Base-by-base conservation (phyloP, 1,140 invertebrate species). In the Tetraneura akinire region DNA sequence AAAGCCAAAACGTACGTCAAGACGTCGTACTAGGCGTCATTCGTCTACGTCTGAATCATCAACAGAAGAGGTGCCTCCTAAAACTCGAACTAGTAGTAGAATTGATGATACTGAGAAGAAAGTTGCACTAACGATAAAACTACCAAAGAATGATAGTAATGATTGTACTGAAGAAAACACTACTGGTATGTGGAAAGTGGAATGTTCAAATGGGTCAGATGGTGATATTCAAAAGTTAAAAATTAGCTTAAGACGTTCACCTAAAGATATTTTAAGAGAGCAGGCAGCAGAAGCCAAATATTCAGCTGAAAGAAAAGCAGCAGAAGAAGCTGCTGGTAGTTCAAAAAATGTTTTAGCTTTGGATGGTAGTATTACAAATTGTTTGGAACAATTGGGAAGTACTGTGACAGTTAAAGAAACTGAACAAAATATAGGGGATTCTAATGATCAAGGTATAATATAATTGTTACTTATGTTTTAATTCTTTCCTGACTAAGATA, bases 191-290 rank as follows among this genome's bases (percentile, higher is more conserved):
- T 88, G 88, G 88, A 87, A 88, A 84, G 87, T 88, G n/a, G 86
- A 88, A 64, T 85, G 86, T 83, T 86, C 87, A 0, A 87, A 88
- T 82, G 87, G 87, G 13, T 87, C 86, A 0, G 87, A 87, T 16
- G 87, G 87, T 9, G 87, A 88, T 83, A 88, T 88, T 82, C 87
- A 87, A 68, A 88, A 88, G 82, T 81, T 88, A 9, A 88, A 88
- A 82, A 83, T 88, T 45, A 88, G 86, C 80, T 84, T 87, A 80
- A 86, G 87, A 70, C 85, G 86, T 57, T 87, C 86, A 82, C 84
- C 84, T 45, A 86, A 86, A 82, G 81, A 82, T 49, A 82, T 80
- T 45, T 23, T 62, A 66, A 81, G 80, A 64, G 83, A 84, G 32
- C 82, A 82, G 21, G 47, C 60, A 45, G 76, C 74, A 45, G 83